Conservation (phyloP, 1,140 invertebrate genomes). For the Cyrtorhinus lividipennis region DNA sequence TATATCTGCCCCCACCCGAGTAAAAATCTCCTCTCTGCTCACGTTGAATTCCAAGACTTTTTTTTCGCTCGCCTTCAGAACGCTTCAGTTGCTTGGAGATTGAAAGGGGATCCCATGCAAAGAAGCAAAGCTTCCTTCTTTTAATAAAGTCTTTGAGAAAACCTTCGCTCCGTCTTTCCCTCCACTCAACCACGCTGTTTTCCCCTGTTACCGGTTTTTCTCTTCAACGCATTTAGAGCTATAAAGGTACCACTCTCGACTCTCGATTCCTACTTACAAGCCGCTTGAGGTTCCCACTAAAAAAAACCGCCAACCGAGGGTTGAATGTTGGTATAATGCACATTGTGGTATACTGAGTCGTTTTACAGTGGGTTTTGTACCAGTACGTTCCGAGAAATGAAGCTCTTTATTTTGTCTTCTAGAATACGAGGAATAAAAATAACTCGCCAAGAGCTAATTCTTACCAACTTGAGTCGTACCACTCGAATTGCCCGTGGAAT, state of each 20-base stretch:
- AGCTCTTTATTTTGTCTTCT: no score
- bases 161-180: background rate
- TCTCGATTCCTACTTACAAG: background rate
- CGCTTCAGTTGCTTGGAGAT: slow-evolving; percentile 1
- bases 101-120: slow-evolving; percentile 9
- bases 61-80: background rate
- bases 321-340: no score
- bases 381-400: no score
- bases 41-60: background rate
- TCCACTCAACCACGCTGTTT: no score
- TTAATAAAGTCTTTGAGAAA: slow-evolving; percentile 5
- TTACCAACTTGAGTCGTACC: no score
- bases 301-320: no score
- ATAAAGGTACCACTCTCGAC: background rate
- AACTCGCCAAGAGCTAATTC: no score
- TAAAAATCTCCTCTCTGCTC: background rate
- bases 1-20: background rate
- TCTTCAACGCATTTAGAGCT: background rate
- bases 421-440: no score
- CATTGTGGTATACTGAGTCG: no score
- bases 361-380: no score
- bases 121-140: slow-evolving; percentile 5
- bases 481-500: no score
- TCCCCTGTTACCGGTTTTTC: background rate
- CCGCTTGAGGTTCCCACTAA: no score